phyloP scores from a whole-genome alignment of 2,113 vertebrate species.

The Syngnathoides biaculeatus region DNA sequence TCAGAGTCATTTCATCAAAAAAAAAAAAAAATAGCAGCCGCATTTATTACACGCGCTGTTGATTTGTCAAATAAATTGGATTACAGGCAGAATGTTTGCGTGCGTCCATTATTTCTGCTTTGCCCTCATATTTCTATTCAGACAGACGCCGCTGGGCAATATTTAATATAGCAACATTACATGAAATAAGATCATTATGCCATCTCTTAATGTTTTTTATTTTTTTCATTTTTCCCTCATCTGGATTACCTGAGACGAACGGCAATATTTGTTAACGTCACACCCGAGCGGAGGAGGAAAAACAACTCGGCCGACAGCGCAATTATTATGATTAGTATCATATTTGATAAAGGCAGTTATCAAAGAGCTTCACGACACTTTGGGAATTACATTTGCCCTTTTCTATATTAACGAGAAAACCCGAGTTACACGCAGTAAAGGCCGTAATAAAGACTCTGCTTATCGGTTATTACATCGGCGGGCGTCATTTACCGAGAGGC shows the following conservation, averaged over 20 bases:
- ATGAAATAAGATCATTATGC: slow-evolving; percentile 19
- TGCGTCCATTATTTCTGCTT: slow-evolving; percentile 32
- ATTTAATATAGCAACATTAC: slow-evolving; percentile 32
- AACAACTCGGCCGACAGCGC: not conserved
- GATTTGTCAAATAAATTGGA: slow-evolving; percentile 20
- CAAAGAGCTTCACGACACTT: not conserved
- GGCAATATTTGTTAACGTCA: not conserved
- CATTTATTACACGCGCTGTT: not conserved
- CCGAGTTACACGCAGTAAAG: too few species aligned
- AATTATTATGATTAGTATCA: not conserved
- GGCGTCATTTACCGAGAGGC: not conserved
- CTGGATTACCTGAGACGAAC: slow-evolving; percentile 7
- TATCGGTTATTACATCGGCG: not conserved
- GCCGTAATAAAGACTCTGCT: too few species aligned
- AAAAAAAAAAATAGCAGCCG: not conserved
- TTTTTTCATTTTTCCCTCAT: slow-evolving; percentile 12
- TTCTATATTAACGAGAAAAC: not conserved
- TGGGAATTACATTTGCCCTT: not conserved
- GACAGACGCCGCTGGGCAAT: slow-evolving; percentile 14
- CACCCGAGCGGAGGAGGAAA: not conserved
- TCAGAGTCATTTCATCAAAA: not conserved
- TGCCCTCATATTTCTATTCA: slow-evolving; percentile 15
- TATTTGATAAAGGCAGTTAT: not conserved
- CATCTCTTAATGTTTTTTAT: slow-evolving; percentile 18
- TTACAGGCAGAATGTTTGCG: slow-evolving; percentile 16